These are phyloP conservation scores for Acronicta alni DNA, from an alignment of 2,888 invertebrate species.

Conservation along the genomic window DNA sequence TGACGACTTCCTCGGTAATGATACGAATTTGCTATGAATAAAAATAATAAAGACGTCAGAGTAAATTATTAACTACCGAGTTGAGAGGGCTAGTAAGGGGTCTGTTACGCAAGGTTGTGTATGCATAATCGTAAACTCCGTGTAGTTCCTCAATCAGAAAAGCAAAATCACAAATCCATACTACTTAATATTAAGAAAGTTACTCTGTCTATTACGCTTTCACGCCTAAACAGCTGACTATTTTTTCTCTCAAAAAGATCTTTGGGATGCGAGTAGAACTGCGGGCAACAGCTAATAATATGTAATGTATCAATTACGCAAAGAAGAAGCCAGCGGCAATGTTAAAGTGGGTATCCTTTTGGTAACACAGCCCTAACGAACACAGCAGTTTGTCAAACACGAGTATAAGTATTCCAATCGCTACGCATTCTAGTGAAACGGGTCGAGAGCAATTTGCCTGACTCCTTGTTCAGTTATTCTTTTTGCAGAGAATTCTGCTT, in stretches of 20 bases:
- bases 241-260: no score
- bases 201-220: no score
- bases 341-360: neutral
- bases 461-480: conserved; percentile 37
- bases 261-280: no score
- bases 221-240: no score
- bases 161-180: no score
- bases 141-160: no score
- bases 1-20: conserved; percentile 35
- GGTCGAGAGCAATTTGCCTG: conserved; percentile 50
- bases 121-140: no score
- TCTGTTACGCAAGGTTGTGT: conserved; percentile 3
- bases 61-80: conserved; percentile 20
- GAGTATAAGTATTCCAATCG: conserved; percentile 34
- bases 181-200: no score
- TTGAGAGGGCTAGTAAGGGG: conserved; percentile 1
- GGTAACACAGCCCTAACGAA: neutral
- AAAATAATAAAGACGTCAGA: conserved; percentile 40
- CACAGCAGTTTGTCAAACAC: conserved; percentile 26
- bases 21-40: conserved; percentile 33
- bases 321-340: neutral
- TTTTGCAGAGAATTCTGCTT: conserved; percentile 16
- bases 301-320: no score
- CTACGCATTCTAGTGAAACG: conserved; percentile 55
- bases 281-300: no score